Evolutionary conservation across 2,797 vertebrate species (phyloP), one percentile per base, ranked within the genome.

Genomic region (Lagocephalus sceleratus): DNA sequence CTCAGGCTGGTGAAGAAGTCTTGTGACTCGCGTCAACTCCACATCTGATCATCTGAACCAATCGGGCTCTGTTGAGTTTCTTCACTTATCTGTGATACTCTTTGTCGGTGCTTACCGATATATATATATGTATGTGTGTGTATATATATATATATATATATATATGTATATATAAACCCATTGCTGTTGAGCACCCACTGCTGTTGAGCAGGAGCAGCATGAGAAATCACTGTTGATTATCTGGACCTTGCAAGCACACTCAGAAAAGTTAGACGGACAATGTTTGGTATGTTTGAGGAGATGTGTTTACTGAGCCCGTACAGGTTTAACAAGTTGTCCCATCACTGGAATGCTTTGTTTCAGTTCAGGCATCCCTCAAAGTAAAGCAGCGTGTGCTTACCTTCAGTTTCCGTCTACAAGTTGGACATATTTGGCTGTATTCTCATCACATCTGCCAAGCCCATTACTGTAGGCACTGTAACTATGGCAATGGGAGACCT

Each of bases 21-120:
- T 91, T 92, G 91, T 92, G 91, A 92, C 90, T 89, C 66, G 74
- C 86, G 75, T 90, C 87, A 88, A 79, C 85, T 77, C 81, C 83
- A 79, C 80, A 85, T 90, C 87, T 89, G 86, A 91, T 91, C 89
- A 88, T 91, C 88, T 90, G 87, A 91, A 86, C 79, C 35, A 43
- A 72, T 65, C 68, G 70, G 70, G 66, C 73, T 76, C 67, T 22
- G 68, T 78, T 63, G 84, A 82, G 68, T 70, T 63, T 64, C 51
- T 56, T 77, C 54, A 54, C 61, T 73, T 54, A 79, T 82, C 68
- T 70, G 17, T 43, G 42, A 19, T 8, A 2, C 20, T 20, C 42
- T 43, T 20, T 1, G 1, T 20, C 19, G 3, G 17, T 44, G 19
- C 21, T 43, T 43, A 1, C 17, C 6, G 20, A 19, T 20, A 20